A percentile compares a stretch with the other conserved stretches of the same genome.
These are phyloP conservation scores for Lasiommata megera DNA, from an alignment of 2,888 invertebrate genomes.

Conservation along the genomic window DNA sequence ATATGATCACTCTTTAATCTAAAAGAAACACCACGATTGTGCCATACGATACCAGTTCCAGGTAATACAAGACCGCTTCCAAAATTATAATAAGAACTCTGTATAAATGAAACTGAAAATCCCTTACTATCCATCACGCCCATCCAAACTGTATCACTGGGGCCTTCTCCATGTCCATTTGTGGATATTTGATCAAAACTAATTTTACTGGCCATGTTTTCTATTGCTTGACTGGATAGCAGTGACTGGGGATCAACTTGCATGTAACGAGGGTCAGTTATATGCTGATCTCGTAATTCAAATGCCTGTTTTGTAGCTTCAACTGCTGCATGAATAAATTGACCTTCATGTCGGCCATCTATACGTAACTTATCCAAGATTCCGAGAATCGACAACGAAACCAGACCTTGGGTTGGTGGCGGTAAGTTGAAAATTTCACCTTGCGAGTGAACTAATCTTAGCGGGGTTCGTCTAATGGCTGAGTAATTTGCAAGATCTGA, in stretches of 20 bases:
- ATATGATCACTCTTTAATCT: constrained; percentile 52
- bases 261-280: constrained; percentile 67
- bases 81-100: constrained; percentile 60
- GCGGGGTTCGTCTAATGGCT: constrained; percentile 54
- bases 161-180: constrained; percentile 47
- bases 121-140: constrained; percentile 70
- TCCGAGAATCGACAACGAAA: constrained; percentile 61
- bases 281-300: constrained; percentile 47
- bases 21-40: constrained; percentile 62
- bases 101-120: constrained; percentile 71
- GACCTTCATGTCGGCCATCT: constrained; percentile 57
- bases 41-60: constrained; percentile 67
- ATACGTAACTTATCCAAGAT: constrained; percentile 60
- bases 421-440: constrained; percentile 64
- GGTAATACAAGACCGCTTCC: constrained; percentile 67
- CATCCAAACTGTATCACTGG: constrained; percentile 71
- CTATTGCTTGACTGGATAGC: constrained; percentile 44
- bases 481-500: constrained; percentile 58
- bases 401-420: constrained; percentile 69
- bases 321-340: constrained; percentile 61
- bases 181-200: constrained; percentile 44
- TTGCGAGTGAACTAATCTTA: constrained; percentile 52
- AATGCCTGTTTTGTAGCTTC: constrained; percentile 54
- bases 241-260: constrained; percentile 51
- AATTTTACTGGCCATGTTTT: constrained; percentile 52